A percentile compares a stretch with the other conserved stretches of the same genome.
These are phyloP conservation scores for Coregonus suidteri DNA, from an alignment of 2,797 vertebrate genomes.

Conservation along the genomic window DNA sequence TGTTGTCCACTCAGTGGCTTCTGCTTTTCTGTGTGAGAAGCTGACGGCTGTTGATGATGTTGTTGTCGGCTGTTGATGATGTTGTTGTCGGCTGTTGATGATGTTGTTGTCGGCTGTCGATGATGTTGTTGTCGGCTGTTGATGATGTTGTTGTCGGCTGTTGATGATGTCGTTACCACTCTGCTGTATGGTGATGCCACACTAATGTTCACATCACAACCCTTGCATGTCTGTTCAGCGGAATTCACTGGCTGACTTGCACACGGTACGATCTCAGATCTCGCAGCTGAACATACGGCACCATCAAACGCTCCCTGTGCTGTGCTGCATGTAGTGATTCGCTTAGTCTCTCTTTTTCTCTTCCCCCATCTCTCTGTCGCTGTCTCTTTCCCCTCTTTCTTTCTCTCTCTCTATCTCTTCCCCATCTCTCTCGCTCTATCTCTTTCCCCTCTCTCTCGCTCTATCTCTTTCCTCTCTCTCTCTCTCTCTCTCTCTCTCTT, in stretches of 20 bases:
- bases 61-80: no score
- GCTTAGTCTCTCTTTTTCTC: no score
- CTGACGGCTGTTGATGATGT: not conserved
- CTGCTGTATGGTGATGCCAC: not conserved
- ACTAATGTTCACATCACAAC: not conserved
- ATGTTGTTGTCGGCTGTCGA: no score
- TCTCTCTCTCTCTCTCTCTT: no score
- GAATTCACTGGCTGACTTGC: not conserved
- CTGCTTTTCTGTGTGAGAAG: constrained; percentile 10
- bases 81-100: no score
- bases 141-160: no score
- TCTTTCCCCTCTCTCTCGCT: not conserved
- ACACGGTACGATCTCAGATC: not conserved
- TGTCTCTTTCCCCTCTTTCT: no score
- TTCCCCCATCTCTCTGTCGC: no score
- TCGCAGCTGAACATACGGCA: not conserved
- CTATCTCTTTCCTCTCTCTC: not conserved
- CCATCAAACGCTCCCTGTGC: not conserved
- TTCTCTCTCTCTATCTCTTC: not conserved
- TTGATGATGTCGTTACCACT: not conserved
- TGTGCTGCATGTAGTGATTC: constrained; percentile 7
- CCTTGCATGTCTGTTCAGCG: constrained; percentile 1
- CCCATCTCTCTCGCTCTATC: not conserved
- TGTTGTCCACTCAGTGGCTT: no score
- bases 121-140: no score